Conservation (phyloP, 2,113 vertebrate species). For the Bubo bubo region DNA sequence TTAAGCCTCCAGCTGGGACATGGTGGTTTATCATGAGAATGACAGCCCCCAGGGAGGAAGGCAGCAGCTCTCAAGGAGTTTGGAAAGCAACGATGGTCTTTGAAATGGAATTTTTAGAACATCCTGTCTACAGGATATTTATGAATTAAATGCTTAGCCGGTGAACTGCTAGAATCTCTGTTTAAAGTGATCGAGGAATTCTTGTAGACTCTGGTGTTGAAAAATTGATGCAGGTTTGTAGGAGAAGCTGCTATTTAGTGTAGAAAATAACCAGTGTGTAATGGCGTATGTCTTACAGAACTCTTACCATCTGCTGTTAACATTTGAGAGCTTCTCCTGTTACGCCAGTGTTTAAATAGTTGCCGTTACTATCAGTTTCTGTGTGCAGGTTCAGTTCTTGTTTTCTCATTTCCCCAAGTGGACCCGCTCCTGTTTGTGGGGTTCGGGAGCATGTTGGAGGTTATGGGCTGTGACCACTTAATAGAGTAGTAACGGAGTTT, state of each 20-base stretch:
- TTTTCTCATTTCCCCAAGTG: background rate
- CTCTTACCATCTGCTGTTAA: background rate
- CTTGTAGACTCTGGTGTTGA: background rate
- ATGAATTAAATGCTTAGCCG: conserved; percentile 19
- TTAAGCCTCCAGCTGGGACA: conserved; percentile 1
- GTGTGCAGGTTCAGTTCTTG: background rate
- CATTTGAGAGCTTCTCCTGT: background rate
- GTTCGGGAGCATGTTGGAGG: background rate
- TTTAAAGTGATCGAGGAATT: background rate
- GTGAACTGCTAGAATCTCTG: background rate
- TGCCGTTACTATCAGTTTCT: accelerated
- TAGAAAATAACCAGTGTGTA: background rate
- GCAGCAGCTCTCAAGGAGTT: conserved; percentile 32
- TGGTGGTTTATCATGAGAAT: conserved; percentile 30
- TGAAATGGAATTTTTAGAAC: conserved; percentile 43
- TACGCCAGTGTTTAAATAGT: background rate
- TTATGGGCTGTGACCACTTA: background rate
- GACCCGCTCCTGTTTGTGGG: background rate
- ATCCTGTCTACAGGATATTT: conserved; percentile 54
- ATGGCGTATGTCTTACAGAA: background rate
- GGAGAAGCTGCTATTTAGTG: background rate
- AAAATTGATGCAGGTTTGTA: background rate
- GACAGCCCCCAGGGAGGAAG: conserved; percentile 18
- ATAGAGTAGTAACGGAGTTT: background rate
- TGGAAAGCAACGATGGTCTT: background rate